Base-by-base conservation (phyloP, 1,140 invertebrate species). In the Drosophila seguyi region DNA sequence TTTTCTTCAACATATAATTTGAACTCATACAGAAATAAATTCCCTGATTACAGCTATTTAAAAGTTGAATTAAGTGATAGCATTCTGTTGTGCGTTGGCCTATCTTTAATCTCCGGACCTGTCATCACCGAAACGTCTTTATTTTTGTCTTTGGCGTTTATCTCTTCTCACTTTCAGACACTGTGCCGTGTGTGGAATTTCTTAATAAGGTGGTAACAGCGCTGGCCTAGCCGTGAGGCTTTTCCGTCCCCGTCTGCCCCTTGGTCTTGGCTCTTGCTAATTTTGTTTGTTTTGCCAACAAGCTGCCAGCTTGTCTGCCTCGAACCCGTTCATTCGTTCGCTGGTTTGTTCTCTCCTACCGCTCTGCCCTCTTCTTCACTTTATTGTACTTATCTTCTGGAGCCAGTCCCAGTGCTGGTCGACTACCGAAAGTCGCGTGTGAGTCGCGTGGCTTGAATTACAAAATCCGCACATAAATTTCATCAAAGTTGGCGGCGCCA, bases 221-320 rank as follows among this genome's bases (percentile, higher is more conserved):
- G 56, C 62, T 27, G 20, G 45, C 59, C 57, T 71, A 50, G 42
- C 58, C 29, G 36, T 36, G 60, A 25, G 60, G 60, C 59, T 55
- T 47, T 68, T 58, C 38, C 48, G 29, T 50, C 55, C 31, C 44
- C 29, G 20, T 18, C 50, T 48, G 13, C 44, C 60, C 56, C 52
- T 58, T 29, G 36, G 45, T 48, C 59, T 55, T 60, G 27, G 48
- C 39, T 29, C 50, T 75, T 69, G 71, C 72, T 68, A 73, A 65
- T 79, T 88, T 80, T 87, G 83, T 87, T 87, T 87, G 83, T 87
- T 87, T 87, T 87, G 72, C 67, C 88, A 88, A 87, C 63, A 42
- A 88, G 76, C 44, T 78, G 67, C 56, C 66, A 65, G 50, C 50
- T 57, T 78, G 78, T 74, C 52, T 63, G 48, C 55, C 41, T 22